Base-by-base conservation (phyloP, 1,140 invertebrate genomes). In the Calycopis cecrops region DNA sequence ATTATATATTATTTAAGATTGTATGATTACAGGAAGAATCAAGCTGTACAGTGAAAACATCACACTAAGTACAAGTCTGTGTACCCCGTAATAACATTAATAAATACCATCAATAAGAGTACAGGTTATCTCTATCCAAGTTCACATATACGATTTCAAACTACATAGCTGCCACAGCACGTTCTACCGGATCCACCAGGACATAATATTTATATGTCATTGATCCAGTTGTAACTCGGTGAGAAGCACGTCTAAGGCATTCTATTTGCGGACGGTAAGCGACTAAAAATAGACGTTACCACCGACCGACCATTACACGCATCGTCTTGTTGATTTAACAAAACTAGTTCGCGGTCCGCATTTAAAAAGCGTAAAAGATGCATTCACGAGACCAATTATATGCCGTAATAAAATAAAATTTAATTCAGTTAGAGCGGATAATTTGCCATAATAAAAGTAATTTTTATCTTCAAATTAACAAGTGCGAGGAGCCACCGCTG, bases 201-300 rank as follows among this genome's bases (percentile, higher is more conserved):
- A 53, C 52, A 53, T 44, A 53, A 53, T 53, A 44, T 42, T 53
- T 53, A 53, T 42, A 44, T 44, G 52, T 53, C 52, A 34, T 53
- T 33, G 38, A 44, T 44, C 40, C 40, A 44, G 21, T 53, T 53
- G 38, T 42, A 53, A 53, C 52, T 44, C 38, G 52, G 40, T 53
- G 42, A 12, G 11, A 37, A 38, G 38, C 42, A 53, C 52, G 42
- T 53, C 40, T 44, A 53, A 44, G 42, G 52, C 14, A 50, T 42
- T 52, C 51, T 52, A 52, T 52, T 52, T 52, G 40, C 28, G 38
- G 51, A 38, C 9, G 34, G 14, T 34, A 28, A 28, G 48, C 11
- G 0, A 21, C 18, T 52, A 52, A 42, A 52, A 52, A 53, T 53
- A 53, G 51, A n/a, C 51, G 33, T 11, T n/a, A 21, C 40, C 28